phyloP scores from a whole-genome alignment of 2,797 vertebrate genomes.

The Channa striata region DNA sequence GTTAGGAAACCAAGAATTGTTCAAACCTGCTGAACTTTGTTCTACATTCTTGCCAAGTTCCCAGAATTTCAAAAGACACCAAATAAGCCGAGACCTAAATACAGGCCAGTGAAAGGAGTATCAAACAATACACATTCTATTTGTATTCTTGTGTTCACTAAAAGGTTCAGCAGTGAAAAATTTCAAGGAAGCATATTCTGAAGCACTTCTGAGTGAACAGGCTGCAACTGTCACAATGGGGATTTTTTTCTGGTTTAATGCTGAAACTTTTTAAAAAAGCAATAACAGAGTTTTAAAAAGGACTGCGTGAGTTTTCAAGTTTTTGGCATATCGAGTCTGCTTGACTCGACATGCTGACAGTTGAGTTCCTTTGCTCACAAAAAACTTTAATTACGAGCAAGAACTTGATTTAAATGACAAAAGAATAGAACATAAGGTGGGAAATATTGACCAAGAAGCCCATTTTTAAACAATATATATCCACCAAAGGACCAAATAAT shows the following conservation, averaged over 20 bases:
- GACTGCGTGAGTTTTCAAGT: too few relatives aligned
- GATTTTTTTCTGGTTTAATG: too few relatives aligned
- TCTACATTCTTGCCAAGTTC: neutral
- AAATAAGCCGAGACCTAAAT: neutral
- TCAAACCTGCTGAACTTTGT: constrained; percentile 1
- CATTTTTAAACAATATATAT: neutral
- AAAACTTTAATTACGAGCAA: neutral
- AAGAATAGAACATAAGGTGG: neutral
- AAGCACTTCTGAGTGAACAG: too few relatives aligned
- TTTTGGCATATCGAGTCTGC: too few relatives aligned
- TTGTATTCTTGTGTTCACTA: too few relatives aligned
- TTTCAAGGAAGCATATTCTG: too few relatives aligned
- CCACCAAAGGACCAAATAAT: neutral
- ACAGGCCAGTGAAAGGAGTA: neutral
- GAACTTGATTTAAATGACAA: neutral
- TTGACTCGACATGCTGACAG: neutral
- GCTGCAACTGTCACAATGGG: too few relatives aligned
- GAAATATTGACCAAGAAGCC: neutral
- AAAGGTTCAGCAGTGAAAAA: too few relatives aligned
- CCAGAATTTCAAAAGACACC: neutral
- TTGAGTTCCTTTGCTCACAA: neutral
- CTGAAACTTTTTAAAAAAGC: too few relatives aligned
- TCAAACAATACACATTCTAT: too few relatives aligned
- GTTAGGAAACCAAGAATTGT: neutral
- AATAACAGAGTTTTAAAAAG: too few relatives aligned